A percentile compares a stretch with the other conserved stretches of the same genome.
Conservation (phyloP, 2,797 vertebrate genomes). For the Sebastes diaconus region DNA sequence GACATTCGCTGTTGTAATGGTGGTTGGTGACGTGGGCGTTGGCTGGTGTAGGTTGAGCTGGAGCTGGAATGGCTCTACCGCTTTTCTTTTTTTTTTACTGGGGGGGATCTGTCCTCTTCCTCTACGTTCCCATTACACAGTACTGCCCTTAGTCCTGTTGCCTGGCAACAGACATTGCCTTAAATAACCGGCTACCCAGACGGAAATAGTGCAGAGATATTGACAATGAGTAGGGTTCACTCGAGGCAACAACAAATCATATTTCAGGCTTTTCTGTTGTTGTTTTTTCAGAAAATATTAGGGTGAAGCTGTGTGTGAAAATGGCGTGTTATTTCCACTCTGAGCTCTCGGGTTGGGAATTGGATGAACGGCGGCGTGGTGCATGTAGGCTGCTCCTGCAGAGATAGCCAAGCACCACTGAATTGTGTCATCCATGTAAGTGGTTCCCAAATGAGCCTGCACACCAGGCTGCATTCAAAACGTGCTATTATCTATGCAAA, state of each 20-base stretch:
- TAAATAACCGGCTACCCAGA: constrained; percentile 81
- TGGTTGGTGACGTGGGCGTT: constrained; percentile 78
- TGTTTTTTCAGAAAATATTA: constrained; percentile 20
- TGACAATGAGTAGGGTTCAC: constrained; percentile 75
- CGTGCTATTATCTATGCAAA: constrained; percentile 74
- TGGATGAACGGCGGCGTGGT: constrained; percentile 2
- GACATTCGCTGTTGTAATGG: constrained; percentile 61
- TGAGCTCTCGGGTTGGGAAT: constrained; percentile 7
- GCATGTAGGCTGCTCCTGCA: constrained; percentile 49
- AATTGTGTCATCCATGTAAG: constrained; percentile 69
- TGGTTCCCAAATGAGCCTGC: constrained; percentile 69
- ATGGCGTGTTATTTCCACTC: constrained; percentile 31
- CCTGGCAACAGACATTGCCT: constrained; percentile 85
- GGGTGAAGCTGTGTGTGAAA: constrained; percentile 50
- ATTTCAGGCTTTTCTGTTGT: constrained; percentile 43
- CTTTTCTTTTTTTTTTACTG: constrained; percentile 44
- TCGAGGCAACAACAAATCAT: constrained; percentile 73
- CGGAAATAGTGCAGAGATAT: constrained; percentile 76
- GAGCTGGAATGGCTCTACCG: constrained; percentile 58
- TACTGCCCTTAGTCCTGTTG: constrained; percentile 81
- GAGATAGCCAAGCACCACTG: constrained; percentile 48
- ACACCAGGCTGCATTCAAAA: constrained; percentile 67
- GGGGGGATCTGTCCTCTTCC: constrained; percentile 65
- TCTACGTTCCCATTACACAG: constrained; percentile 72
- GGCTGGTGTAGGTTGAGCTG: constrained; percentile 65